Conservation (phyloP, 2,888 invertebrate genomes). For the Harpalus rubripes region DNA sequence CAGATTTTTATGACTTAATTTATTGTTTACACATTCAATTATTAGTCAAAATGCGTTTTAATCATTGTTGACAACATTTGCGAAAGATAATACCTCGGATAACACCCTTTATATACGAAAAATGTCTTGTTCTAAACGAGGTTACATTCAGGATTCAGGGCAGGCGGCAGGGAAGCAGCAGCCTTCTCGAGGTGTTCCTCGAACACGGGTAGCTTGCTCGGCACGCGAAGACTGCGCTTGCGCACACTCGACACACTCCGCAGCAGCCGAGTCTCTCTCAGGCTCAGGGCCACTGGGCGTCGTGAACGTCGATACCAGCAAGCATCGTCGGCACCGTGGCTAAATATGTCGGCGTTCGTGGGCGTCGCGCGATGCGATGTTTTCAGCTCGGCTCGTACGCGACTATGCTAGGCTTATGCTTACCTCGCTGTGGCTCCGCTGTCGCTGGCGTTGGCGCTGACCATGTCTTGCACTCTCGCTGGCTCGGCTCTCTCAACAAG, state of each 20-base stretch:
- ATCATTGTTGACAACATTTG: too few relatives aligned
- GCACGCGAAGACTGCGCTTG: background rate
- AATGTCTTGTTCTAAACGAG: too few relatives aligned
- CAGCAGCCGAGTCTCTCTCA: constrained; percentile 6
- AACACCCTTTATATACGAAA: too few relatives aligned
- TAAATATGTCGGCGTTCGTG: constrained; percentile 48
- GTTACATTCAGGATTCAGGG: background rate
- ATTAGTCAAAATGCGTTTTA: too few relatives aligned
- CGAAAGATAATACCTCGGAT: too few relatives aligned
- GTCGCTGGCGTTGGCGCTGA: constrained; percentile 12
- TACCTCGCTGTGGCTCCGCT: constrained; percentile 8
- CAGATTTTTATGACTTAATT: too few relatives aligned
- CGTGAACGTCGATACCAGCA: background rate
- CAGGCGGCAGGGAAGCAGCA: background rate
- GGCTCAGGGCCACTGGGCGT: background rate
- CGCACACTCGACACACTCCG: background rate
- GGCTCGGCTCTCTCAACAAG: constrained; percentile 26
- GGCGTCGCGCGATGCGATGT: constrained; percentile 46
- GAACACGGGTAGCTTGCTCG: too few relatives aligned
- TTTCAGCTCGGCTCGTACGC: constrained; percentile 28
- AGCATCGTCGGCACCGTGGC: constrained; percentile 47
- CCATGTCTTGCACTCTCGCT: constrained; percentile 34
- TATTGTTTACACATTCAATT: too few relatives aligned
- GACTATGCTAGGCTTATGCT: constrained; percentile 23
- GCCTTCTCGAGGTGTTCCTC: background rate